These are phyloP conservation scores for Pachycephus smyrnensis DNA, from an alignment of 2,888 invertebrate species.

Conservation along the genomic window DNA sequence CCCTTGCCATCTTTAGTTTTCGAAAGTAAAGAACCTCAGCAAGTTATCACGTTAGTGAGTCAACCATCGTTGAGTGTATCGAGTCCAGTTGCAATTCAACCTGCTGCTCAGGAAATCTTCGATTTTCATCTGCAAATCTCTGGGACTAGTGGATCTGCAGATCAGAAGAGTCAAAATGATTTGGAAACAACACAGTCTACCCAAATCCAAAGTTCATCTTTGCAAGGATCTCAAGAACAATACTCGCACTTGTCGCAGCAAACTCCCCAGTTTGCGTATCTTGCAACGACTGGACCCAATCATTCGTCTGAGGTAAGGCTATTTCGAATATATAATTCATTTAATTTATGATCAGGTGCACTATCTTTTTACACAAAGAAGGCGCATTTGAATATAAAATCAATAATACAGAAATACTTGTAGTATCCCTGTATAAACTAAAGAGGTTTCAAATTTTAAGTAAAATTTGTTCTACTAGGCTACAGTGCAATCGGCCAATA, in stretches of 20 bases:
- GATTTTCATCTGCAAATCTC: constrained; percentile 41
- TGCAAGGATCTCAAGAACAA: constrained; percentile 8
- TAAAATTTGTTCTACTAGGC: not conserved
- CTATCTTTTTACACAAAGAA: not conserved
- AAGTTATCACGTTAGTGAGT: constrained; percentile 53
- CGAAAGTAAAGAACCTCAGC: constrained; percentile 49
- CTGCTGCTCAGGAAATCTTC: constrained; percentile 43
- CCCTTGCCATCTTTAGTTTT: constrained; percentile 27
- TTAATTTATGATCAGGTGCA: not conserved
- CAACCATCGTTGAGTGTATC: constrained; percentile 55
- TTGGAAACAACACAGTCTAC: constrained; percentile 2
- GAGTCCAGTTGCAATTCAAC: constrained; percentile 57
- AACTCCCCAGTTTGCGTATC: not conserved
- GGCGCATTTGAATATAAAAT: not conserved
- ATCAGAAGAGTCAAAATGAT: not conserved
- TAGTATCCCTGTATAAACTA: not conserved
- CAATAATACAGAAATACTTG: not conserved
- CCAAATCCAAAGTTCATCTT: constrained; percentile 4
- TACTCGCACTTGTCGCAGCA: constrained; percentile 25
- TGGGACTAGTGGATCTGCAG: constrained; percentile 1
- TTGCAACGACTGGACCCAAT: not conserved
- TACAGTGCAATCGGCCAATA: not conserved
- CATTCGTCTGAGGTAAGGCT: not conserved
- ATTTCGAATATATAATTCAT: not conserved
- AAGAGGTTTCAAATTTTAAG: not conserved